These are phyloP conservation scores for Heliconius congener DNA, from an alignment of 1,140 invertebrate genomes.

Conservation along the genomic window DNA sequence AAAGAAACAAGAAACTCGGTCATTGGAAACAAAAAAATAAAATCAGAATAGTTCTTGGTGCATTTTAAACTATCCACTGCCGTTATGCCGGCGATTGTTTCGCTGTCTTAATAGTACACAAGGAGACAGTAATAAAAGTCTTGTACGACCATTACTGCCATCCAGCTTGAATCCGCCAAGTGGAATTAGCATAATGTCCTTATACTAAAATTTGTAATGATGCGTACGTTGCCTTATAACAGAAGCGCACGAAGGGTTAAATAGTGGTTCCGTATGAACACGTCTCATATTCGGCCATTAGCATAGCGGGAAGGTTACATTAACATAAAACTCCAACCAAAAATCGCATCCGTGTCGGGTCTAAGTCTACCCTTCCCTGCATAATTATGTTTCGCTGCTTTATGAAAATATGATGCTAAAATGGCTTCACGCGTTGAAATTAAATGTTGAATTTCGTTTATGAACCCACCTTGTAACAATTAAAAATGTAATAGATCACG, in stretches of 20 bases:
- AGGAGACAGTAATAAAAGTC: conserved; percentile 31
- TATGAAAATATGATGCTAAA: conserved; percentile 67
- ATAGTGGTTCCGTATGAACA: conserved; percentile 51
- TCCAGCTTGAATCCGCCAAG: conserved; percentile 32
- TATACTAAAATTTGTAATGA: conserved; percentile 44
- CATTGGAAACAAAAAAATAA: conserved; percentile 20
- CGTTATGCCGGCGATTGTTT: not conserved
- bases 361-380: conserved; percentile 44
- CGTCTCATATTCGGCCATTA: conserved; percentile 57
- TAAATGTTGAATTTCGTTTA: conserved; percentile 45
- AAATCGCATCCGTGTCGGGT: conserved; percentile 55
- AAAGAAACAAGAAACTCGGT: conserved; percentile 18
- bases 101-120: conserved; percentile 10
- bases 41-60: conserved; percentile 19
- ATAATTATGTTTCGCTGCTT: conserved; percentile 66
- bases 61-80: not conserved
- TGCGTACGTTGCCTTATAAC: conserved; percentile 38
- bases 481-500: conserved; percentile 35
- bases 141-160: conserved; percentile 17
- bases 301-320: conserved; percentile 59
- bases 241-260: conserved; percentile 47
- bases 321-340: conserved; percentile 69
- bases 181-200: conserved; percentile 41
- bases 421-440: conserved; percentile 51
- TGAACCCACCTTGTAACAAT: conserved; percentile 25